Evolutionary conservation across 2,113 vertebrate genomes (phyloP).

Genomic region (Pteronura brasiliensis): DNA sequence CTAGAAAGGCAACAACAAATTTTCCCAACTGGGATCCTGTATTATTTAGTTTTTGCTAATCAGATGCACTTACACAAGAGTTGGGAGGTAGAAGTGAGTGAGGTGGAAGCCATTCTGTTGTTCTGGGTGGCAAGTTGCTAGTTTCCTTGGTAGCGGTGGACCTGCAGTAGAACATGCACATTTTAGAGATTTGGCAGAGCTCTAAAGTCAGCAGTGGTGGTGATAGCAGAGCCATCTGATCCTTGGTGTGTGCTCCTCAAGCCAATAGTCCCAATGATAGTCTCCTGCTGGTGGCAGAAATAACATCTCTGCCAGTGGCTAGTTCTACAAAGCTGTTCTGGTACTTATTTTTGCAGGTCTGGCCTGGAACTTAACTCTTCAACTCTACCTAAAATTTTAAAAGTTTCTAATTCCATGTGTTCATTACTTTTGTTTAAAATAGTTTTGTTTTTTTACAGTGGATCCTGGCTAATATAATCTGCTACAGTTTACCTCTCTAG

Average conservation of each 20-base stretch:
- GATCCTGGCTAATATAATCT: not conserved
- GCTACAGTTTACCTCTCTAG: not conserved
- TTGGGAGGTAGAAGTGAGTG: not conserved
- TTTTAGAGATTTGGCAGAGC: not conserved
- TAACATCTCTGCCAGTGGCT: not conserved
- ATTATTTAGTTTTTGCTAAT: constrained; percentile 22
- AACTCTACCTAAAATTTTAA: not conserved
- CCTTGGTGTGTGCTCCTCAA: not conserved
- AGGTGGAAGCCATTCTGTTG: not conserved
- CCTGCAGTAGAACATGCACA: not conserved
- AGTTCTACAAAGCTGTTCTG: not conserved
- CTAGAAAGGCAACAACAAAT: not conserved
- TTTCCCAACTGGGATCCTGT: not conserved
- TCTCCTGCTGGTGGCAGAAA: not conserved
- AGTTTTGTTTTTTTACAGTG: not conserved
- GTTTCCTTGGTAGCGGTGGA: not conserved
- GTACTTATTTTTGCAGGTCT: not conserved
- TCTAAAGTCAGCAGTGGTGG: not conserved
- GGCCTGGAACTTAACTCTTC: not conserved
- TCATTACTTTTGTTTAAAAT: not conserved
- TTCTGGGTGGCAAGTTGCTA: not conserved
- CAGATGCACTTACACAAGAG: not conserved
- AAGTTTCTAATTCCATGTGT: not conserved
- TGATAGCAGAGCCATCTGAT: not conserved
- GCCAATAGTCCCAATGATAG: not conserved